phyloP scores from a whole-genome alignment of 2,797 vertebrate species.

The Buceros bicornis region DNA sequence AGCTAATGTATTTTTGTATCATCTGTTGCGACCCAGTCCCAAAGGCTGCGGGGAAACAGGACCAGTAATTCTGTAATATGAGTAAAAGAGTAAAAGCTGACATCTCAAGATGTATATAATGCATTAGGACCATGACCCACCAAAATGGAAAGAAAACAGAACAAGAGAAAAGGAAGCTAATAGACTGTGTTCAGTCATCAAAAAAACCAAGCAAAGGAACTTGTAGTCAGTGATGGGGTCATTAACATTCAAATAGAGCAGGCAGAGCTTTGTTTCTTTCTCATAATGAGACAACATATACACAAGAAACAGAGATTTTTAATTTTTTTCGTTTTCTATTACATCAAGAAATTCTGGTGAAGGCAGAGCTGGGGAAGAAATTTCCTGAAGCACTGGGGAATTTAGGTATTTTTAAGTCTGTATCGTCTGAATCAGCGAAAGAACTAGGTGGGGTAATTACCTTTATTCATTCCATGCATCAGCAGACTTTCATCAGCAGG shows the following conservation, averaged over 20 bases:
- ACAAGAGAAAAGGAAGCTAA: background rate
- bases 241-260: background rate
- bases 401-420: background rate
- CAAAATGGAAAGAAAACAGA: background rate
- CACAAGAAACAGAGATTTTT: background rate
- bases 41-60: background rate
- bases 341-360: background rate
- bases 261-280: background rate
- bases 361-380: background rate
- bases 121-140: background rate
- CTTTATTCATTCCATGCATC: background rate
- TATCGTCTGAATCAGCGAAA: background rate
- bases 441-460: background rate
- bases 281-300: background rate
- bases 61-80: background rate
- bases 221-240: background rate
- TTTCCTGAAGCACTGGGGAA: background rate
- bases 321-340: background rate
- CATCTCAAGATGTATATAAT: background rate
- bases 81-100: background rate
- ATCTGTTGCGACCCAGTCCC: background rate
- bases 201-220: background rate
- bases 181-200: background rate
- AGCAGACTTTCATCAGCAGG: constrained; percentile 43
- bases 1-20: background rate